Evolutionary conservation across 2,797 vertebrate species (phyloP).

Genomic region (Peromyscus aztecus): DNA sequence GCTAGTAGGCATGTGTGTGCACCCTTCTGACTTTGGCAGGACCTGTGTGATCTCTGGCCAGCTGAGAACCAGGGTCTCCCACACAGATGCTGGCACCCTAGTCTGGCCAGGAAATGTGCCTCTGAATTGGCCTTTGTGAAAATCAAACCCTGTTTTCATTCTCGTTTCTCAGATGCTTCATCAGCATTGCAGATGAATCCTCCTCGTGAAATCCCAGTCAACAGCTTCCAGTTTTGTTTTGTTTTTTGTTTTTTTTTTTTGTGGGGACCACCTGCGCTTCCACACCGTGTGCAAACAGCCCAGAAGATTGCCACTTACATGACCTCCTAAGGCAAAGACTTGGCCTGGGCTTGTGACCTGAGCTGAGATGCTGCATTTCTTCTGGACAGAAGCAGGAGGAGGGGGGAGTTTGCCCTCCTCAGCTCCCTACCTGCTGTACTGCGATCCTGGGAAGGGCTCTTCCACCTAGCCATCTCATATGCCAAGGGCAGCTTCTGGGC

Average conservation of each 20-base stretch:
- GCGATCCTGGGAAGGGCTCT: not conserved
- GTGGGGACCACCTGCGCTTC: not conserved
- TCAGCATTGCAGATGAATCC: conserved; percentile 76
- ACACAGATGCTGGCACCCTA: not conserved
- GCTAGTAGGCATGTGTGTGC: not conserved
- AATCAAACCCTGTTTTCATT: conserved; percentile 65
- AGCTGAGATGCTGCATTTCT: not conserved
- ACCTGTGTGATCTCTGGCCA: not conserved
- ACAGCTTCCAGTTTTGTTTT: not conserved
- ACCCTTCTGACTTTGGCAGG: not conserved
- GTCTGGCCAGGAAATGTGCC: conserved; percentile 38
- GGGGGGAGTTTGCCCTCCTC: no score
- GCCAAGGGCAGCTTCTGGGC: not conserved
- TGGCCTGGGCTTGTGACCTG: not conserved
- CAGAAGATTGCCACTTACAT: conserved; percentile 31
- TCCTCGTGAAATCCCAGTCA: conserved; percentile 35
- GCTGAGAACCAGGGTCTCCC: conserved; percentile 5
- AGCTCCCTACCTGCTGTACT: not conserved
- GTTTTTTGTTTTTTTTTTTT: no score
- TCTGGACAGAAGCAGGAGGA: not conserved
- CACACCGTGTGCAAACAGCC: not conserved
- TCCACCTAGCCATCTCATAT: accelerated
- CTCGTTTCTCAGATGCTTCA: conserved; percentile 63
- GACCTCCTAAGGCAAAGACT: conserved; percentile 26
- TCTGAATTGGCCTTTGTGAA: conserved; percentile 78